These are phyloP conservation scores for human DNA, from an alignment of 2,113 vertebrate genomes.

Conservation along the genomic window GRCh38 chr4:86991501-86992000, in stretches of 20 bases:
- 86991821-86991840: background rate
- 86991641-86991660: background rate
- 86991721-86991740: background rate
- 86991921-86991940: background rate
- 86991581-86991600: background rate
- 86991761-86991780: background rate
- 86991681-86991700: background rate
- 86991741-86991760: background rate
- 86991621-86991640: background rate
- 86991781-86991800: background rate
- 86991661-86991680: background rate
- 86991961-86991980: background rate
- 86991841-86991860: background rate
- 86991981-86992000: background rate
- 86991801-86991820: background rate
- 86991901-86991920: slow-evolving; percentile 8
- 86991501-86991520: background rate
- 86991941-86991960: background rate
- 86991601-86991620: background rate
- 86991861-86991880: background rate
- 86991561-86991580: background rate
- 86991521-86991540: background rate
- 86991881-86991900: background rate
- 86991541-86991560: background rate
- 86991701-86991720: background rate